These are phyloP conservation scores for Ferrisia virgata DNA, from an alignment of 2,888 invertebrate species.

Conservation along the genomic window DNA sequence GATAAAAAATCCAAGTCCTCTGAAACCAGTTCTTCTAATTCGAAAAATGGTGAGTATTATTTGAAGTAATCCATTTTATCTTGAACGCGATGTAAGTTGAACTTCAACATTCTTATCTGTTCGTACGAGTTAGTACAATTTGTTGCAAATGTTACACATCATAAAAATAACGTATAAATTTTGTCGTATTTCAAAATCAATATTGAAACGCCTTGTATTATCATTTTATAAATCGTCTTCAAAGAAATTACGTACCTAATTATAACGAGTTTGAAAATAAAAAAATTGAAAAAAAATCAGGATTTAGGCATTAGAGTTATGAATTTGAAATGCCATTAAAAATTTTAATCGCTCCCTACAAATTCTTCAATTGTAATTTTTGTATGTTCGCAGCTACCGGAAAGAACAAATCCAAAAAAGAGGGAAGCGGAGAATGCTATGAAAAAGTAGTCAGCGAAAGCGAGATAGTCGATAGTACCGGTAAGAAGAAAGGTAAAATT, in stretches of 20 bases:
- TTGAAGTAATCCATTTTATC: neutral
- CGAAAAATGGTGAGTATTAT: neutral
- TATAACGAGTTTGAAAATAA: neutral
- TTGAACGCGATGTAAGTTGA: neutral
- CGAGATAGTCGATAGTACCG: constrained; percentile 32
- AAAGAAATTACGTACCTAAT: neutral
- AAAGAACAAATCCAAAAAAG: neutral
- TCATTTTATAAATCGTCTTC: neutral
- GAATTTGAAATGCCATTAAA: neutral
- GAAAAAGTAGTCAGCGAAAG: constrained; percentile 18
- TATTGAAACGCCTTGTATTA: neutral
- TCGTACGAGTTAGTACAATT: neutral
- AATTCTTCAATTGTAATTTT: neutral
- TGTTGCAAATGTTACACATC: neutral
- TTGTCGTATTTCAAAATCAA: neutral
- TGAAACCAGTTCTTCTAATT: neutral
- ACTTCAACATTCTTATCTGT: neutral
- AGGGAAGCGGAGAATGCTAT: neutral
- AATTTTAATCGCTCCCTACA: neutral
- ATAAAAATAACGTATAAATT: neutral
- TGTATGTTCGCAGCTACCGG: neutral
- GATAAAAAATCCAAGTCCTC: constrained; percentile 24
- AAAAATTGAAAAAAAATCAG: too few species aligned
- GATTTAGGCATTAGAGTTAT: too few species aligned
- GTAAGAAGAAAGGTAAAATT: constrained; percentile 36